Conservation (phyloP, 64 coral and sea anemone genomes). For the Anthopleura sola region DNA sequence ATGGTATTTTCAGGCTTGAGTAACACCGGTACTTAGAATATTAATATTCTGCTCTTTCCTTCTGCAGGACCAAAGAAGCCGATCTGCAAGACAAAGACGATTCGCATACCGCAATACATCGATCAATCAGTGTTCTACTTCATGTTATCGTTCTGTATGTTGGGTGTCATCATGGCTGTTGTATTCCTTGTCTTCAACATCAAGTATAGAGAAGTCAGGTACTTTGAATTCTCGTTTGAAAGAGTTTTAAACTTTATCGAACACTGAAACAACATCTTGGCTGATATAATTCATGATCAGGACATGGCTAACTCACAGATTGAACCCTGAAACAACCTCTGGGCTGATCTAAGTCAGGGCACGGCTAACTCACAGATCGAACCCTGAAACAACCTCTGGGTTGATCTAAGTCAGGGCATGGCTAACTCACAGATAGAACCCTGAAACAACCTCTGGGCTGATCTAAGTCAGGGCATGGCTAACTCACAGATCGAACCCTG, state of each 20-base stretch:
- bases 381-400: background rate
- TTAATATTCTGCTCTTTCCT: background rate
- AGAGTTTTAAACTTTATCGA: too few relatives aligned
- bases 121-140: conserved; percentile 25
- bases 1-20: too few relatives aligned
- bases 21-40: too few relatives aligned
- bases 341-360: too few relatives aligned
- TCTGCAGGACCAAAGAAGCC: conserved; percentile 37
- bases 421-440: background rate
- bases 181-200: conserved; percentile 46
- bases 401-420: too few relatives aligned
- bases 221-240: background rate
- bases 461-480: too few relatives aligned
- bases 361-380: background rate
- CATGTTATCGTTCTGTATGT: conserved; percentile 28
- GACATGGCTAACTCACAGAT: background rate
- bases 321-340: background rate
- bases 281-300: too few relatives aligned
- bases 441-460: too few relatives aligned
- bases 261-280: too few relatives aligned
- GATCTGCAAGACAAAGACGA: background rate
- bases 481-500: too few relatives aligned
- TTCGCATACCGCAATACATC: conserved; percentile 3
- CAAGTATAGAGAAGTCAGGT: conserved; percentile 42
- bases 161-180: conserved; percentile 33